Base-by-base conservation (phyloP, 2,888 invertebrate genomes). In the Trichopoda pennipes region DNA sequence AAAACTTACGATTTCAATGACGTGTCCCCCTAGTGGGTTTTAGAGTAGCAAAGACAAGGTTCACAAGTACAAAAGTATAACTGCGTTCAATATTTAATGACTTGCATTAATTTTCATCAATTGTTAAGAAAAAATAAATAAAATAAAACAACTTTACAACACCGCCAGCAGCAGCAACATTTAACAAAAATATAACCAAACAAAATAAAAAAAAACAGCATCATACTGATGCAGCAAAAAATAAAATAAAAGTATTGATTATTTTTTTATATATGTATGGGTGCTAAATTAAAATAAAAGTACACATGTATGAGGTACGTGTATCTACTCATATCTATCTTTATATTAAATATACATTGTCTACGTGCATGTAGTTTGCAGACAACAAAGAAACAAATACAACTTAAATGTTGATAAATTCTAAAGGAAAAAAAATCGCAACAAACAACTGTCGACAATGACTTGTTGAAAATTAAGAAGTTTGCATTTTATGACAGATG, bases 401-500 rank as follows among this genome's bases (percentile, higher is more conserved):
- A 72, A 68, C 72, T 56, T 12, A 60, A 66, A 61, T 55, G 49
- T 64, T 69, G 47, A 61, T 44, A 68, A 23, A 51, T 49, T 53
- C 35, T 51, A 73, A 28, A 66, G 63, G 16, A 53, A 47, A 53
- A 73, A 19, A 53, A 49, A 42, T n/a, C 23, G 72, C 73, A 72
- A 78, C 68, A 68, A 21, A 72, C 73, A 74, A 77, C 76, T 80
- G 81, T 88, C 87, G 87, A 88, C 87, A 88, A 89, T 89, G 89
- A 89, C 89, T 87, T 85, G 85, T 89, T 88, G 86, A 86, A 89
- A 89, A 88, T 89, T 88, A 87, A 88, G 87, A 88, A 88, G 88
- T 89, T 88, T 87, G 87, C 75, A 85, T 85, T 88, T 88, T 89
- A 88, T 89, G 89, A 89, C 89, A 88, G 89, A 89, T 89, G 89